Base-by-base conservation (phyloP, 2,797 vertebrate genomes). In the Sciurus carolinensis region DNA sequence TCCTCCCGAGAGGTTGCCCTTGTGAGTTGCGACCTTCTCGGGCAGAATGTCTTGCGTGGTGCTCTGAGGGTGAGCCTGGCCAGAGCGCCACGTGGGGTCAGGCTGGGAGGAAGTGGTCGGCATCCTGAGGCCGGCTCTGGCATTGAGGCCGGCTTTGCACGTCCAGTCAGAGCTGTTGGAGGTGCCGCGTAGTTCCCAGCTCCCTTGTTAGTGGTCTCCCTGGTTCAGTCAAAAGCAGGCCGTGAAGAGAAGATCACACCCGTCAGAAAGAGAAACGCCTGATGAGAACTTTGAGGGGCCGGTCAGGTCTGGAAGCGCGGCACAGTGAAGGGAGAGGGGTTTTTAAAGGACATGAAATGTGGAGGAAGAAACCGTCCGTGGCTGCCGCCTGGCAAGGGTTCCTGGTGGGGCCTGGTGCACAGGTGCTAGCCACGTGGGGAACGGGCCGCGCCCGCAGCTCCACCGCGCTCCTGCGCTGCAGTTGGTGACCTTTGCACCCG, bases 71-170 rank as follows among this genome's bases (percentile, higher is more conserved):
- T 3, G 76, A 28, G 11, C 79, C 71, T 42, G 77, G 50, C 47
- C 26, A 5, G 47, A 33, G 52, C 1, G 1, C 1, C 7, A 1
- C 0, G 2, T 17, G 42, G 33, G 17, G 1, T 24, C 33, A 0
- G 12, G 59, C 13, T 15, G 1, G 1, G 30, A 15, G 76, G 44
- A 15, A 11, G 14, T 0, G 7, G 8, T 2, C 5, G 39, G 59
- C 2, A 0, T 6, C 39, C 44, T 13, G 57, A 13, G 42, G 3
- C 4, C 1, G 67, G 92, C 79, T 72, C 33, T 26, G 22, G 54
- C 13, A 3, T 14, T 33, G 0, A 14, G 5, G 2, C 1, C 44
- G 1, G 0, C 26, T 57, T 3, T 3, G 24, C 1, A 7, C 26
- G 0, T 24, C 15, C 3, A 22, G 11, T 4, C 12, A 3, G 73